These are phyloP conservation scores for Collichthys lucidus DNA, from an alignment of 2,113 vertebrate genomes.

Conservation along the genomic window DNA sequence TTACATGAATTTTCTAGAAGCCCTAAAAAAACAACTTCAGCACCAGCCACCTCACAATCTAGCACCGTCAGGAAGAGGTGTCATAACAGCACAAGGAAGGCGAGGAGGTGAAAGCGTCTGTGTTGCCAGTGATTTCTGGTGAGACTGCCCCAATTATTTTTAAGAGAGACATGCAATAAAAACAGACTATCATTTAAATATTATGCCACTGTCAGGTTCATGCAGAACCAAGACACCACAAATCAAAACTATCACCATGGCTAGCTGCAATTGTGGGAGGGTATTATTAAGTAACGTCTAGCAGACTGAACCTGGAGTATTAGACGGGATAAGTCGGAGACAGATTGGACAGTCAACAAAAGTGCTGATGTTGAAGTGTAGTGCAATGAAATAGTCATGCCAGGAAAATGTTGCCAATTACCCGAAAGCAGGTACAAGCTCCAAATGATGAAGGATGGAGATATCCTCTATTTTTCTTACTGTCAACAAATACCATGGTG, in stretches of 20 bases:
- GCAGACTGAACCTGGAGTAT: neutral
- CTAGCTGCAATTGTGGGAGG: neutral
- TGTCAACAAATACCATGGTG: neutral
- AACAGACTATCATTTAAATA: neutral
- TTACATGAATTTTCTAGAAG: conserved; percentile 23
- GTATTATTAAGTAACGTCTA: neutral
- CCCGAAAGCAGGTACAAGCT: neutral
- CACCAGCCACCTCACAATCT: conserved; percentile 8
- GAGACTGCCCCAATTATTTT: conserved; percentile 33
- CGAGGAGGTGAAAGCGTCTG: conserved; percentile 24
- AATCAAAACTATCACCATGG: neutral
- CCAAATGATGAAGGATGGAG: neutral
- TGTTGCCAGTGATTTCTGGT: conserved; percentile 3
- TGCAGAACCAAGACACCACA: neutral
- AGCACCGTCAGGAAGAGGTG: conserved; percentile 32
- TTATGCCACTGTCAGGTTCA: neutral
- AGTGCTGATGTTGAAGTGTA: neutral
- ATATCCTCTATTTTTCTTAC: neutral
- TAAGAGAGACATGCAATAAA: conserved; percentile 26
- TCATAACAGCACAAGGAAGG: conserved; percentile 25
- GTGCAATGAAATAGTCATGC: neutral
- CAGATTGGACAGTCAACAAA: neutral
- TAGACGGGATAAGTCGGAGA: neutral
- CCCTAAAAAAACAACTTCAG: conserved; percentile 23
- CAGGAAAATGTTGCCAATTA: neutral